Percentiles rank a stretch among this genome's conserved stretches.
Conservation (phyloP, 2,113 vertebrate species). For the Orthonyx spaldingii region DNA sequence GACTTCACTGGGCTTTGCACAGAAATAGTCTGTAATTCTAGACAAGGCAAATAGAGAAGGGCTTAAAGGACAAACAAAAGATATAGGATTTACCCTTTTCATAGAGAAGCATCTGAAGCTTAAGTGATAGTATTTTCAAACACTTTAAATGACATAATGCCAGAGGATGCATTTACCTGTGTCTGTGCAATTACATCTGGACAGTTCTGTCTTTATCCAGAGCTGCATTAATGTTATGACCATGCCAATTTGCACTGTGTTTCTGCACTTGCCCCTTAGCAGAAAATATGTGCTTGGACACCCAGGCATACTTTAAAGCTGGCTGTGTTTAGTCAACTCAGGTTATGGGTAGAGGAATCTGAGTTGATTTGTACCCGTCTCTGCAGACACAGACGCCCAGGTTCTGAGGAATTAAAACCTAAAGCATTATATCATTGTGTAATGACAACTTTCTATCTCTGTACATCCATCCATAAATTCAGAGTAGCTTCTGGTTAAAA, state of each 20-base stretch:
- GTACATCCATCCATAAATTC: neutral
- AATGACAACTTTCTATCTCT: neutral
- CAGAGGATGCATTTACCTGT: neutral
- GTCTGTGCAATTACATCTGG: accelerated
- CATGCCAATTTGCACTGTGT: neutral
- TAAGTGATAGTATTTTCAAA: neutral
- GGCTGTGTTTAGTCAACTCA: neutral
- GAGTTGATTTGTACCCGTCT: neutral
- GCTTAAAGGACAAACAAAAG: neutral
- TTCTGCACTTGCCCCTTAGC: neutral
- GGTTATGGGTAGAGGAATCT: neutral
- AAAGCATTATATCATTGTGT: neutral
- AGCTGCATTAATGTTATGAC: neutral
- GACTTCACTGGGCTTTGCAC: neutral
- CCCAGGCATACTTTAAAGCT: neutral
- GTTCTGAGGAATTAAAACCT: neutral
- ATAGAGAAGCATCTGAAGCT: neutral
- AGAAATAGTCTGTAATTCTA: neutral
- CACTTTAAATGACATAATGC: neutral
- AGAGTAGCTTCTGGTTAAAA: neutral
- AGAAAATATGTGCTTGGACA: neutral
- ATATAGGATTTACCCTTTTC: neutral
- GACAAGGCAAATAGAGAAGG: neutral
- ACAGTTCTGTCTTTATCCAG: neutral
- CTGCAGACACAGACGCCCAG: neutral